phyloP scores from a whole-genome alignment of 2,888 invertebrate genomes.

The Chymomyza amoena region DNA sequence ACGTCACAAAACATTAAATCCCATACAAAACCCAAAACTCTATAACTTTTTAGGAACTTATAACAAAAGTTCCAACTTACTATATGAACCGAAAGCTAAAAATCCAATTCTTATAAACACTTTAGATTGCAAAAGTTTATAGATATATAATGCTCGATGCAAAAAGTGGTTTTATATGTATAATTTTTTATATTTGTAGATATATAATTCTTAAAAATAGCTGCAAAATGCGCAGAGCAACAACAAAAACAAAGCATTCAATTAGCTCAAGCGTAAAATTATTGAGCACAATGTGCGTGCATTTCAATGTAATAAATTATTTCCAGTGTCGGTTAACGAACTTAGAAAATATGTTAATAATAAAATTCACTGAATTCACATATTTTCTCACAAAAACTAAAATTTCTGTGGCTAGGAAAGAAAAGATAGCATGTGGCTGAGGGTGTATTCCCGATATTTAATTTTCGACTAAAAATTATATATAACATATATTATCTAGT shows the following conservation, averaged over 20 bases:
- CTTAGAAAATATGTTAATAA: too few relatives aligned
- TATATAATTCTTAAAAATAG: slow-evolving; percentile 1
- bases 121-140: background rate
- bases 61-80: too few relatives aligned
- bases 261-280: background rate
- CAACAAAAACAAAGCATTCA: background rate
- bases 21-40: too few relatives aligned
- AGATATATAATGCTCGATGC: background rate
- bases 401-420: too few relatives aligned
- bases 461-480: too few relatives aligned
- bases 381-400: background rate
- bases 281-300: slow-evolving; percentile 4
- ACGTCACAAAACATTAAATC: too few relatives aligned
- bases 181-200: background rate
- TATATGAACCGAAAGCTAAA: too few relatives aligned
- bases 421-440: too few relatives aligned
- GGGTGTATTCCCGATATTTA: too few relatives aligned
- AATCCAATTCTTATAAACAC: too few relatives aligned
- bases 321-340: slow-evolving; percentile 2
- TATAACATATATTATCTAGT: too few relatives aligned
- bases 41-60: too few relatives aligned
- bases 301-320: slow-evolving; percentile 4
- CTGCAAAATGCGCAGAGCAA: background rate
- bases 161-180: background rate
- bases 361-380: background rate